Conservation (phyloP, 2,113 vertebrate species). For the Mesitornis unicolor region DNA sequence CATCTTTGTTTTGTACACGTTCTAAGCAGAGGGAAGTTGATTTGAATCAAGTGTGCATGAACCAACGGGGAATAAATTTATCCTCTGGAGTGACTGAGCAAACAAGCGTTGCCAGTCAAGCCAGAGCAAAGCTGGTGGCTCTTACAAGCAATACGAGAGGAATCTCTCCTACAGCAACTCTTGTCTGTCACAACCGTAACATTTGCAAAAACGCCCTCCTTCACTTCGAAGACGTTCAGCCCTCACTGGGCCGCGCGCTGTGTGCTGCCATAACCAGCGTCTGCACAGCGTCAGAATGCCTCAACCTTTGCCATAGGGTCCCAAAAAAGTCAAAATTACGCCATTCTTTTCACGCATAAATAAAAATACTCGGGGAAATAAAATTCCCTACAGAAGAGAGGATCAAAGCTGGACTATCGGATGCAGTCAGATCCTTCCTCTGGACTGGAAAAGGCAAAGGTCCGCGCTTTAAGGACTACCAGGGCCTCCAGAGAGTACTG, state of each 20-base stretch:
- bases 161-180: constrained; percentile 15
- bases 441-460: constrained; percentile 2
- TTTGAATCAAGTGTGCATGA: neutral
- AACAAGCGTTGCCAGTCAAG: neutral
- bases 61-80: neutral
- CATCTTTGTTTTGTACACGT: neutral
- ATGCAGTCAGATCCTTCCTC: constrained; percentile 51
- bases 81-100: neutral
- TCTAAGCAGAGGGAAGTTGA: neutral
- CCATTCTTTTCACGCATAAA: neutral
- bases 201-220: neutral
- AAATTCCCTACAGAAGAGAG: constrained; percentile 52
- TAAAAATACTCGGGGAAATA: neutral
- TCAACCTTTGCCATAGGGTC: neutral
- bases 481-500: constrained; percentile 66
- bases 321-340: neutral
- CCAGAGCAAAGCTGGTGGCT: constrained; percentile 14
- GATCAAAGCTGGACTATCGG: neutral
- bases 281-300: constrained; percentile 4
- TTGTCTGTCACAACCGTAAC: neutral
- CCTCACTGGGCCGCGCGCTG: neutral
- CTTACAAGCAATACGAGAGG: neutral
- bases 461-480: neutral
- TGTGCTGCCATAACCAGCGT: neutral
- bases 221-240: neutral